Conservation (phyloP, 2,797 vertebrate genomes). For the Chaenodraco wilsoni region DNA sequence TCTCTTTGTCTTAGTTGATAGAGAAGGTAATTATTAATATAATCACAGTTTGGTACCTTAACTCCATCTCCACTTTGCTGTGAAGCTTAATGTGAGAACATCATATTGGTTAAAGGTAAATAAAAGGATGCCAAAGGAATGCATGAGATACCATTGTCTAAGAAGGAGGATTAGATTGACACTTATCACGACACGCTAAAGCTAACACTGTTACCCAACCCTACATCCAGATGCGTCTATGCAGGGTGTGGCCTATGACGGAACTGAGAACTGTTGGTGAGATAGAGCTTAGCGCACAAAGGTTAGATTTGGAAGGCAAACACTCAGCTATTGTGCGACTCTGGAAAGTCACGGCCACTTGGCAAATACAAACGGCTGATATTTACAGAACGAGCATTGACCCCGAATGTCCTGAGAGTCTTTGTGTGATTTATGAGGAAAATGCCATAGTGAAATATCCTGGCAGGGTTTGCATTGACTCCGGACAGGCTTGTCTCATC, state of each 20-base stretch:
- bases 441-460: constrained; percentile 65
- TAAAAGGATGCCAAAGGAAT: constrained; percentile 64
- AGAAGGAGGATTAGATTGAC: constrained; percentile 65
- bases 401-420: constrained; percentile 69
- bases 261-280: constrained; percentile 71
- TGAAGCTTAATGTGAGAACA: constrained; percentile 75
- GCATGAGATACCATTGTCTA: constrained; percentile 61
- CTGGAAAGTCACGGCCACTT: constrained; percentile 79
- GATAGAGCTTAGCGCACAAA: constrained; percentile 79
- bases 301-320: constrained; percentile 81
- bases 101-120: constrained; percentile 41
- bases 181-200: constrained; percentile 73
- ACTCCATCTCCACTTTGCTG: constrained; percentile 68
- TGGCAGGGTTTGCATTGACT: constrained; percentile 58
- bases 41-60: constrained; percentile 83
- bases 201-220: constrained; percentile 77
- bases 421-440: constrained; percentile 76
- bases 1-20: constrained; percentile 65
- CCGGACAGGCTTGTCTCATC: constrained; percentile 69
- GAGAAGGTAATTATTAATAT: constrained; percentile 75
- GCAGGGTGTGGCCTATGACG: constrained; percentile 74
- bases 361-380: constrained; percentile 74
- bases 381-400: constrained; percentile 77
- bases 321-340: constrained; percentile 76
- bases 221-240: constrained; percentile 72